Evolutionary conservation across 1,140 invertebrate species (phyloP), one percentile per base, ranked within the genome.

Genomic region (Brachionus sp.): DNA sequence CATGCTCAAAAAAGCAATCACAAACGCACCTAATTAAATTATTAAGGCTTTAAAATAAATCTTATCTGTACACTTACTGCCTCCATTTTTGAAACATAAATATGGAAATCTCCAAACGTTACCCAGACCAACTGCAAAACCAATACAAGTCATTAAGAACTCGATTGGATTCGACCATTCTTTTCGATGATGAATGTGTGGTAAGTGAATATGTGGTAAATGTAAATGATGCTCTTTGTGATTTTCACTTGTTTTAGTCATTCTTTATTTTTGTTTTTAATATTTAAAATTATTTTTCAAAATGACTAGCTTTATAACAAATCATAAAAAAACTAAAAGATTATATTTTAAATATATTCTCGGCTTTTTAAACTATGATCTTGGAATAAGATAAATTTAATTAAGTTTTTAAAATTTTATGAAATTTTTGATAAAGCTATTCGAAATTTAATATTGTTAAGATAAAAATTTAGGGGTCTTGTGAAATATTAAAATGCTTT

Each of bases 1-100:
- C 37, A 93, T 90, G 7, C 92, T 87, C 2, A 91, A 86, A 85
- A 93, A 92, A 0, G 92, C 91, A 5, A 93, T 89, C 5, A 93
- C 92, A 92, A 90, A 95, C 89, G 87, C 94, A 90, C 92, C 91
- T 80, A 9, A 6, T 37, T 50, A 16, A 77, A 16, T 77, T 10
- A 19, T 29, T n/a, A 46, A 44, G 29, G 16, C 23, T 46, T 12
- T 10, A 13, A 44, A 57, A 12, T n/a, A 6, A 53, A 73, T 73
- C 5, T 70, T 0, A 16, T 42, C 16, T 50, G 5, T 13, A 62
- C 29, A 62, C 77, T 64, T 80, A 80, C 77, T 80, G 16, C 77
- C 77, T 9, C 77, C 77, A 29, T 80, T 80, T 62, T 66, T 57
- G 39, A 62, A 80, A 12, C 77, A 80, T 62, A 80, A 62, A 44